A percentile compares a stretch with the other conserved stretches of the same genome.
Conservation (phyloP, 2,113 vertebrate species). For the Thymallus thymallus region DNA sequence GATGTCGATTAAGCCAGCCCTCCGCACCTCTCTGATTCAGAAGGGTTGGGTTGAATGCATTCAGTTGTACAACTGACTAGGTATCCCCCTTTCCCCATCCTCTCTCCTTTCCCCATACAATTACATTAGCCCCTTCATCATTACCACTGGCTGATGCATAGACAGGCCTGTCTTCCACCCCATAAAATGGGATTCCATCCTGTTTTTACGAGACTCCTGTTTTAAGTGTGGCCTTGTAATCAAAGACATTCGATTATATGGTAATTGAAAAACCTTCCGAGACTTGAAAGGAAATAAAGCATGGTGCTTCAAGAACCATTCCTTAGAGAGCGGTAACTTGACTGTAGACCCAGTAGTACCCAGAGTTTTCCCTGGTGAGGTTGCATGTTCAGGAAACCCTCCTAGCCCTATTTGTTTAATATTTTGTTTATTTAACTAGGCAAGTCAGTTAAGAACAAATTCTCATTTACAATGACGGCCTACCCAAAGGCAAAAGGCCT, state of each 20-base stretch:
- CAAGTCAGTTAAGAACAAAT: too few species aligned
- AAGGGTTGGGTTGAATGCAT: too few species aligned
- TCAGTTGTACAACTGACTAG: too few species aligned
- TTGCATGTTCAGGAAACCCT: too few species aligned
- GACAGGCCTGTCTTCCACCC: neutral
- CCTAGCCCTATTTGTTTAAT: too few species aligned
- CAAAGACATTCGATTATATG: slow-evolving; percentile 31
- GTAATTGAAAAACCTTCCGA: neutral
- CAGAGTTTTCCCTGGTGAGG: too few species aligned
- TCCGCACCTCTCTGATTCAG: too few species aligned
- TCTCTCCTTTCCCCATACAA: slow-evolving; percentile 9
- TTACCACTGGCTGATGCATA: neutral
- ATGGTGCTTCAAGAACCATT: neutral
- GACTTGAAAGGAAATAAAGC: neutral
- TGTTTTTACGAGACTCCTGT: slow-evolving; percentile 23
- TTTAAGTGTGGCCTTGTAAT: slow-evolving; percentile 24
- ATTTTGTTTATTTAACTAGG: too few species aligned
- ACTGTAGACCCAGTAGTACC: neutral
- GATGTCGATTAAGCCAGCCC: too few species aligned
- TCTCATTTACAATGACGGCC: too few species aligned
- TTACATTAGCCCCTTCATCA: neutral
- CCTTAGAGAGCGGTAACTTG: neutral
- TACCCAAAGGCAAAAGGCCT: too few species aligned
- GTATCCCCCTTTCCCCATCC: slow-evolving; percentile 2
- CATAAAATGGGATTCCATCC: slow-evolving; percentile 38